Conservation (phyloP, 1,140 invertebrate species). For the Caenorhabditis inopinata region DNA sequence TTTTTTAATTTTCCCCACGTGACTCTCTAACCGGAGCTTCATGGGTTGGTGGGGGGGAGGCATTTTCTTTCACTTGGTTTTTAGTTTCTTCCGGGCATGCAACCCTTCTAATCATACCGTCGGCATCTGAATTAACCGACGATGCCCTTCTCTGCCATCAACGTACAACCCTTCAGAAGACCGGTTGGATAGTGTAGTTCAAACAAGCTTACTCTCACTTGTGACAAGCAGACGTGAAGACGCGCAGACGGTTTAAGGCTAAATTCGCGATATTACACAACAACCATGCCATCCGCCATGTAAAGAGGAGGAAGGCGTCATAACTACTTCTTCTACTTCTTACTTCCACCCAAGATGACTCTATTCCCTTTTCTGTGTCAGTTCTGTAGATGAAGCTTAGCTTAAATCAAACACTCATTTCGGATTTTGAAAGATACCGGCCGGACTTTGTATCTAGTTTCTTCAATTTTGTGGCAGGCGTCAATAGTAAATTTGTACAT, state of each 20-base stretch:
- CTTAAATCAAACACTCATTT: too few relatives aligned
- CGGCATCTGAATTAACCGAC: slow-evolving; percentile 15
- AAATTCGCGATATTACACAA: slow-evolving; percentile 33
- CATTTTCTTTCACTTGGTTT: too few relatives aligned
- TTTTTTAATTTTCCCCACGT: not conserved
- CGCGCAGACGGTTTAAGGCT: slow-evolving; percentile 10
- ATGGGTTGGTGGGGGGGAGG: too few relatives aligned
- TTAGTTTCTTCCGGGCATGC: not conserved
- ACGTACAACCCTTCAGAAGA: slow-evolving; percentile 24
- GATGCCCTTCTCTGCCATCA: slow-evolving; percentile 15
- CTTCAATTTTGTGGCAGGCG: too few relatives aligned
- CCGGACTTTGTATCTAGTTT: too few relatives aligned
- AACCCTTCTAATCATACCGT: not conserved
- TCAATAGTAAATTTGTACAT: too few relatives aligned
- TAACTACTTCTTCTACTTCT: slow-evolving; percentile 18
- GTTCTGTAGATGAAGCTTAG: too few relatives aligned
- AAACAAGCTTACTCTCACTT: slow-evolving; percentile 32
- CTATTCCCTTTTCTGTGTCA: too few relatives aligned
- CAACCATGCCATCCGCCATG: slow-evolving; percentile 2
- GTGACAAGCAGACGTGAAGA: not conserved
- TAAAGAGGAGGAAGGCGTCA: slow-evolving; percentile 2
- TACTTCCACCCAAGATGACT: not conserved
- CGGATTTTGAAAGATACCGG: too few relatives aligned
- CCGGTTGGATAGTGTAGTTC: slow-evolving; percentile 28
- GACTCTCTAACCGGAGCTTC: too few relatives aligned